Percentiles rank a stretch among this genome's conserved stretches.
Evolutionary conservation across 64 coral and sea anemone genomes (phyloP).

Genomic region (Stichodactyla helianthus): DNA sequence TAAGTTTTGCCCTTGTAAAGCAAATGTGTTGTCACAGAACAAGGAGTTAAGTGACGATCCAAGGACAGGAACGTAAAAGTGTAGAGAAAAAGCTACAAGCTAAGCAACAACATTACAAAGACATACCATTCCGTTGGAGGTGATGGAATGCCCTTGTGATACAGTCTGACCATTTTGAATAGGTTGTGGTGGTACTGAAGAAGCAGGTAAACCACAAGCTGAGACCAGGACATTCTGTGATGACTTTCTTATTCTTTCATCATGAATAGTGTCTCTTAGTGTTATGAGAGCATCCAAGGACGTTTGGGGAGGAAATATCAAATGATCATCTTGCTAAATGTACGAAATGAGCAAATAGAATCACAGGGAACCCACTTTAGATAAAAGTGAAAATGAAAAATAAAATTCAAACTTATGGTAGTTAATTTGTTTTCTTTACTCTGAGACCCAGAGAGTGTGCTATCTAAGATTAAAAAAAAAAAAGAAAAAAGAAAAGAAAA

Average conservation of each 20-base stretch:
- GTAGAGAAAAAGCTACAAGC: too few relatives aligned
- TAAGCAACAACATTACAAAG: background rate
- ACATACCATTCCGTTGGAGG: background rate
- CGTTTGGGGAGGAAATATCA: constrained; percentile 55
- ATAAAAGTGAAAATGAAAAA: too few relatives aligned
- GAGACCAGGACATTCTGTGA: background rate
- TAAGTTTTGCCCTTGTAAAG: too few relatives aligned
- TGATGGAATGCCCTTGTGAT: background rate
- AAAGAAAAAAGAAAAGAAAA: background rate
- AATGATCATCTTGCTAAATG: constrained; percentile 47
- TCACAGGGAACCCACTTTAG: too few relatives aligned
- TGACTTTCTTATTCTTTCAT: constrained; percentile 37
- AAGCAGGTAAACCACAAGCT: background rate
- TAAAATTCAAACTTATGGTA: too few relatives aligned
- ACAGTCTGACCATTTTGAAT: background rate
- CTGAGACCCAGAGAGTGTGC: too few relatives aligned
- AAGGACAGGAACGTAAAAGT: too few relatives aligned
- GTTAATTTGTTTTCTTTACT: too few relatives aligned
- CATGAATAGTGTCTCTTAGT: constrained; percentile 53
- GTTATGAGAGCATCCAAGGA: constrained; percentile 65
- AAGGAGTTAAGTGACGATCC: too few relatives aligned
- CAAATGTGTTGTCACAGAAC: too few relatives aligned
- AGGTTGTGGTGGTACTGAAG: background rate
- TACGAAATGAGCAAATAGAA: background rate
- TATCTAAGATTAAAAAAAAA: background rate